A percentile compares a stretch with the other conserved stretches of the same genome.
Evolutionary conservation across 2,888 invertebrate species (phyloP).

Genomic region (Ariolimax columbianus): DNA sequence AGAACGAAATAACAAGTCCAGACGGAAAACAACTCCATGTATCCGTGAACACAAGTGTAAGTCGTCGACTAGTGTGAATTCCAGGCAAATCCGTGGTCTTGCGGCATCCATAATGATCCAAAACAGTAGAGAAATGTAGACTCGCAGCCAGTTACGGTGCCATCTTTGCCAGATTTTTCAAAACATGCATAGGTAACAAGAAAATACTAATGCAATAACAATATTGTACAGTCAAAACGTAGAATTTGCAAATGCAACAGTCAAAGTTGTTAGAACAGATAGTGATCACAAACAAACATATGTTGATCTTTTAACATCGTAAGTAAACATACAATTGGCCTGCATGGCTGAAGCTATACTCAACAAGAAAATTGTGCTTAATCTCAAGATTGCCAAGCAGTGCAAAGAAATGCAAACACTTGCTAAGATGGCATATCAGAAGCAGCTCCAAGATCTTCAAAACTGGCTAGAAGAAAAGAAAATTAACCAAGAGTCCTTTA

Average conservation of each 20-base stretch:
- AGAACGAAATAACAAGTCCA: no score
- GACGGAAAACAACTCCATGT: no score
- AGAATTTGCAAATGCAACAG: background rate
- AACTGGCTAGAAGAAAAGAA: conserved; percentile 72
- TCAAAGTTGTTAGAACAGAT: background rate
- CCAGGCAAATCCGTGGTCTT: no score
- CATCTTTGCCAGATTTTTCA: no score
- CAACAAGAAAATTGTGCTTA: background rate
- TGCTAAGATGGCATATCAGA: conserved; percentile 65
- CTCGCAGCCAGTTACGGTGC: no score
- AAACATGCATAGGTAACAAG: no score
- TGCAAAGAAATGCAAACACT: conserved; percentile 65
- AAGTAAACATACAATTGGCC: background rate
- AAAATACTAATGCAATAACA: no score
- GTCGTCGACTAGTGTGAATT: no score
- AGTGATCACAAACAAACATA: background rate
- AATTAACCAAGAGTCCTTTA: conserved; percentile 64
- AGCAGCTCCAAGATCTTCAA: conserved; percentile 67
- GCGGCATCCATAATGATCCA: no score
- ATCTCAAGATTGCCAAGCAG: conserved; percentile 61
- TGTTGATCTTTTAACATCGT: background rate
- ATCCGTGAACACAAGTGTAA: no score
- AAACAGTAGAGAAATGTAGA: no score
- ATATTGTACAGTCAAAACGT: no score
- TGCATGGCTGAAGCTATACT: background rate